Base-by-base conservation (phyloP, 2,113 vertebrate species). In the Periophthalmus modestus region DNA sequence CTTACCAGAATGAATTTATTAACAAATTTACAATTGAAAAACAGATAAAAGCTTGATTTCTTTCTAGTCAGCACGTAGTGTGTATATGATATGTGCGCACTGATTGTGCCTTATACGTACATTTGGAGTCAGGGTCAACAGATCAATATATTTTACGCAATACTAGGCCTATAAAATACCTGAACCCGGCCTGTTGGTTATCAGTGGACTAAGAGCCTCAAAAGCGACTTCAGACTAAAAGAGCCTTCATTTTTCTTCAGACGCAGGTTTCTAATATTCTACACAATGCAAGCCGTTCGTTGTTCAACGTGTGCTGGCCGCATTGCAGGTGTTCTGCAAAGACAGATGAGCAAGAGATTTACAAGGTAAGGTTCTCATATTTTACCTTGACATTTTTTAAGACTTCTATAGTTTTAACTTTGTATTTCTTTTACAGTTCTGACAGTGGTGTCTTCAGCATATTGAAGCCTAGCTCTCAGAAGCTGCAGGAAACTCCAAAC, bases 141-240 rank as follows among this genome's bases (percentile, higher is more conserved):
- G 90, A 85, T 91, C 90, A 78, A 91, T 90, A 28, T 12, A 14
- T 78, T 78, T 90, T 84, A 81, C 89, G 87, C 69, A 88, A 88
- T 46, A 19, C 48, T 43, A 23, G 69, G 57, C 78, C 54, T 85
- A 89, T 58, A 91, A 90, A 62, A 90, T 87, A 88, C 77, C 12
- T 33, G 70, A 39, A 67, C 24, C 9, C 14, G 34, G 43, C 71
- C 66, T 66, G 54, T 39, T 39, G 24, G 15, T 63, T 28, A 77
- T 4, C 6, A 72, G 61, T 68, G 79, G 63, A 75, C 65, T 28
- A 33, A 19, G 72, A 63, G 57, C 52, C 34, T 48, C 54, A 36
- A 36, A 59, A 67, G 58, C 73, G 57, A 24, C 46, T 28, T 66
- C 69, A 15, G 75, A 66, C 28, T 6, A 58, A n/a, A 24, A 18